These are phyloP conservation scores for Batillaria attramentaria DNA, from an alignment of 1,140 invertebrate genomes.

Conservation along the genomic window DNA sequence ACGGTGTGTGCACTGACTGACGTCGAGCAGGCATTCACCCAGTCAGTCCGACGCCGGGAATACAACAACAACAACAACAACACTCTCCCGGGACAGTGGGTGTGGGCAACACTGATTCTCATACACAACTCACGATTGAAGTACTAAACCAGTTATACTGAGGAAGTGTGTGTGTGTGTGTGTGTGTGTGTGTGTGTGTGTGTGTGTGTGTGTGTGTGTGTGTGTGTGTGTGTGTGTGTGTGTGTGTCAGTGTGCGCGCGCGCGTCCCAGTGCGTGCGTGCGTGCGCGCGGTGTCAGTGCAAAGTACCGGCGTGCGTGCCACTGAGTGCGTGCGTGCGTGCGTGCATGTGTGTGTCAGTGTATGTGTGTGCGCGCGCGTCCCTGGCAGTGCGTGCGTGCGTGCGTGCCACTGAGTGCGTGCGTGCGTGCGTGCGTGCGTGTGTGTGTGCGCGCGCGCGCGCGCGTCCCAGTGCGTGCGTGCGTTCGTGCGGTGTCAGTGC, in stretches of 20 bases:
- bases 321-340: not conserved
- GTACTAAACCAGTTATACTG: not conserved
- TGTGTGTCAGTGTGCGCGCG: not conserved
- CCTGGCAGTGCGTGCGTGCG: not conserved
- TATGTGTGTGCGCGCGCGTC: not conserved
- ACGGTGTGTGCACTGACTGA: constrained; percentile 4
- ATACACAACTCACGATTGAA: not conserved
- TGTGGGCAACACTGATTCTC: not conserved
- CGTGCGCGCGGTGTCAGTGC: no score
- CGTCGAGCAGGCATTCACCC: not conserved
- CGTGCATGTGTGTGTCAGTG: not conserved
- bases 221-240: constrained; percentile 1
- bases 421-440: not conserved
- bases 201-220: constrained; percentile 16
- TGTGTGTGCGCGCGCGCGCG: not conserved
- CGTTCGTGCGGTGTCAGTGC: not conserved
- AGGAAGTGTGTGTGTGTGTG: constrained; percentile 9
- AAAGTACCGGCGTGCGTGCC: not conserved
- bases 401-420: not conserved
- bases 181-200: not conserved
- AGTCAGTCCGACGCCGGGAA: not conserved
- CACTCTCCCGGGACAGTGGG: not conserved
- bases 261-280: not conserved
- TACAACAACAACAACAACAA: no score
- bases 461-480: not conserved